phyloP scores from a whole-genome alignment of 1,140 invertebrate genomes.

The Tetraneura akinire region DNA sequence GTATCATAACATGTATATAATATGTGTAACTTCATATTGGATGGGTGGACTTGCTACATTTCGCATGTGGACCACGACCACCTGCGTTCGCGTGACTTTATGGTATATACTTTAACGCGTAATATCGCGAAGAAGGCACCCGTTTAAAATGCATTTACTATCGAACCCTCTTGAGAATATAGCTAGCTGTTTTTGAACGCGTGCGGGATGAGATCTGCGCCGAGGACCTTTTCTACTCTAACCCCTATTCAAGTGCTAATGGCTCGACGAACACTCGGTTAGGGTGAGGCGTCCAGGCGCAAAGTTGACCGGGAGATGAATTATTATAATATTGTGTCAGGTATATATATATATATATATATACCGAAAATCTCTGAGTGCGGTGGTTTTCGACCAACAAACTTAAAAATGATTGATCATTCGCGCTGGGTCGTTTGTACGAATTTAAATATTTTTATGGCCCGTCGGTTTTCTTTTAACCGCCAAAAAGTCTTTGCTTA shows the following conservation, averaged over 20 bases:
- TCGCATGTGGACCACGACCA: not conserved
- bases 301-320: conserved; percentile 35
- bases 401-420: conserved; percentile 38
- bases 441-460: conserved; percentile 34
- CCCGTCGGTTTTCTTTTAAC: not conserved
- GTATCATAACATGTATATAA: too few relatives aligned
- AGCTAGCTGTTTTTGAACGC: conserved; percentile 35
- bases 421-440: not conserved
- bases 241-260: conserved; percentile 46
- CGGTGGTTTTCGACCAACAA: not conserved
- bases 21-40: too few relatives aligned
- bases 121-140: not conserved
- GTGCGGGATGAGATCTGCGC: not conserved
- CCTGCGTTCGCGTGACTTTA: not conserved
- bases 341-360: too few relatives aligned
- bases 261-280: conserved; percentile 26
- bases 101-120: not conserved
- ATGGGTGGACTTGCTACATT: too few relatives aligned
- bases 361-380: not conserved
- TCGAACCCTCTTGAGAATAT: conserved; percentile 29
- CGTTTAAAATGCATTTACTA: conserved; percentile 43
- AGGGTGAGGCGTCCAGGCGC: not conserved
- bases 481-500: not conserved
- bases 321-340: conserved; percentile 35
- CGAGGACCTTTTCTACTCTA: conserved; percentile 31